Evolutionary conservation across 2,888 invertebrate genomes (phyloP).

Genomic region (Bedellia somnulentella): DNA sequence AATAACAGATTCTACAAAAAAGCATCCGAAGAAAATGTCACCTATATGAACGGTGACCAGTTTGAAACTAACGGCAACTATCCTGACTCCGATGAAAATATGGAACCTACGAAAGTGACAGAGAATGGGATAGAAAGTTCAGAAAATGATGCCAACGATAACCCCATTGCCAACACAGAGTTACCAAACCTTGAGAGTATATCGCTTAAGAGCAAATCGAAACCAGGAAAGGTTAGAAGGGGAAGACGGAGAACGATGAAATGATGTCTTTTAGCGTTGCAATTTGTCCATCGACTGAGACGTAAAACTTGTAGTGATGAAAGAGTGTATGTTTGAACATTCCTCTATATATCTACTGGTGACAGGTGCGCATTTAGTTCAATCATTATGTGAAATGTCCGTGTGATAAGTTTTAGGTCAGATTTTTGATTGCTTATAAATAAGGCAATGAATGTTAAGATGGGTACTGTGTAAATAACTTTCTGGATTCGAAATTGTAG

Average conservation of each 20-base stretch:
- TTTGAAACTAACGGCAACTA: constrained; percentile 39
- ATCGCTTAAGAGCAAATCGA: constrained; percentile 30
- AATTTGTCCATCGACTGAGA: constrained; percentile 42
- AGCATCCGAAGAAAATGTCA: constrained; percentile 39
- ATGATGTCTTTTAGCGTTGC: constrained; percentile 50
- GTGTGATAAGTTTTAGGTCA: no score
- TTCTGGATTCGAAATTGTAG: no score
- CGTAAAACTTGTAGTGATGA: constrained; percentile 7
- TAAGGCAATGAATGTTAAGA: no score
- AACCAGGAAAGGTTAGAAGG: constrained; percentile 36
- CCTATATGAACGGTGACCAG: constrained; percentile 25
- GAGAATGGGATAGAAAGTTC: constrained; percentile 43
- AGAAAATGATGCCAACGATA: constrained; percentile 41
- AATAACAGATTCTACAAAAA: constrained; percentile 19
- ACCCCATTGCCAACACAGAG: constrained; percentile 23
- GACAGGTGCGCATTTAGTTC: no score
- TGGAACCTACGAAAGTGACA: constrained; percentile 19
- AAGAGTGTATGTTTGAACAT: constrained; percentile 21
- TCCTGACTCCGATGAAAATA: constrained; percentile 32
- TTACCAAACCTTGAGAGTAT: constrained; percentile 37
- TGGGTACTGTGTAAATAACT: no score
- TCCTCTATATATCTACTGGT: constrained; percentile 31
- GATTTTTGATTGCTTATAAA: no score
- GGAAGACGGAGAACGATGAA: constrained; percentile 39
- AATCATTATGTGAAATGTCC: no score